Conservation (phyloP, 2,113 vertebrate genomes). For the Psophia crepitans region DNA sequence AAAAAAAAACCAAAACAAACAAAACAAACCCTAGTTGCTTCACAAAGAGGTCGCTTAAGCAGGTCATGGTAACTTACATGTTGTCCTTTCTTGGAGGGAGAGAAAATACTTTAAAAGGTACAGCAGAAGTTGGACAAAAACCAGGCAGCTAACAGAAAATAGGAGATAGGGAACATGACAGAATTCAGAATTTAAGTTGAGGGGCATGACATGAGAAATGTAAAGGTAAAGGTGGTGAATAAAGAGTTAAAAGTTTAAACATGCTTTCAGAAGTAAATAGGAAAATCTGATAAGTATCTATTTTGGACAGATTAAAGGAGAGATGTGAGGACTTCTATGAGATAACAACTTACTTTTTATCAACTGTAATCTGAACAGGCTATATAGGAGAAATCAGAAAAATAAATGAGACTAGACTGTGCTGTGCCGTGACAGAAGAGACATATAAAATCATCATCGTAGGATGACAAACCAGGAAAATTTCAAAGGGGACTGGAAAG, state of each 20-base stretch:
- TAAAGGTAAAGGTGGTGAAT: constrained; percentile 1
- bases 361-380: constrained; percentile 61
- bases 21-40: neutral
- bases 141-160: neutral
- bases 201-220: neutral
- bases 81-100: neutral
- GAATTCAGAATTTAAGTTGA: neutral
- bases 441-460: neutral
- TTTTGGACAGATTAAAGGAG: constrained; percentile 36
- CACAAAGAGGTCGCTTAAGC: neutral
- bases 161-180: neutral
- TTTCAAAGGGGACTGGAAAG: neutral
- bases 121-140: neutral
- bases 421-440: neutral
- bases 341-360: constrained; percentile 54
- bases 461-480: neutral
- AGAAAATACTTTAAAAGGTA: neutral
- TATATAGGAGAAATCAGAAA: constrained; percentile 61
- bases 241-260: constrained; percentile 1
- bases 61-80: neutral
- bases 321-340: constrained; percentile 3
- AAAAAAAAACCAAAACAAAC: too few relatives aligned
- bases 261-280: constrained; percentile 17
- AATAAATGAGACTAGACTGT: constrained; percentile 41
- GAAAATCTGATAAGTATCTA: neutral